A percentile compares a stretch with the other conserved stretches of the same genome.
These are phyloP conservation scores for Drosophila erecta DNA, from an alignment of 1,140 invertebrate species.

Conservation along the genomic window DNA sequence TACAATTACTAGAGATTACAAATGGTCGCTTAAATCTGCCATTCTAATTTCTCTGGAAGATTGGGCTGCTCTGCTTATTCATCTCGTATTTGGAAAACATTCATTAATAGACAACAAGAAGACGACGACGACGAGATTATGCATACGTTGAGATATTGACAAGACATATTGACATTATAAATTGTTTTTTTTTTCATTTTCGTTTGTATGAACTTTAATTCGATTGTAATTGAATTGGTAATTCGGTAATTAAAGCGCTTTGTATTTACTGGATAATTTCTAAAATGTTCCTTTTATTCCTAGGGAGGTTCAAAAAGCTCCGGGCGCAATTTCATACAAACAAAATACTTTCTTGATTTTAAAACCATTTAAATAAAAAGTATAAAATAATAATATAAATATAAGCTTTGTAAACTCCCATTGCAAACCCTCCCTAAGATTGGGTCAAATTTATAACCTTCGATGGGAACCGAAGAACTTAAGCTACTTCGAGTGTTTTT, in stretches of 20 bases:
- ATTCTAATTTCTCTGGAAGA: slow-evolving; percentile 20
- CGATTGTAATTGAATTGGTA: slow-evolving; percentile 50
- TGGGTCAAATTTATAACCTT: slow-evolving; percentile 27
- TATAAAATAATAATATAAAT: background rate
- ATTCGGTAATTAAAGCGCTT: slow-evolving; percentile 15
- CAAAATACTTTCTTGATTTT: background rate
- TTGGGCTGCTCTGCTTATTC: slow-evolving; percentile 28
- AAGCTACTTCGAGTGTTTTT: slow-evolving; percentile 21
- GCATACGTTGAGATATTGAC: slow-evolving; percentile 69
- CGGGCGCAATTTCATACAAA: background rate
- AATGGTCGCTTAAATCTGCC: slow-evolving; percentile 44
- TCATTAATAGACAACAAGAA: slow-evolving; percentile 64
- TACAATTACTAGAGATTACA: slow-evolving; percentile 79
- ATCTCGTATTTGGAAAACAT: slow-evolving; percentile 54
- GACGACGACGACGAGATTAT: slow-evolving; percentile 70
- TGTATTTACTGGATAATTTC: slow-evolving; percentile 23
- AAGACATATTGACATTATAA: slow-evolving; percentile 63
- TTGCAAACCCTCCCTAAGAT: slow-evolving; percentile 12
- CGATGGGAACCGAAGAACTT: slow-evolving; percentile 55
- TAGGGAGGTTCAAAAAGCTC: slow-evolving; percentile 1
- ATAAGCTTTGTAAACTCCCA: background rate
- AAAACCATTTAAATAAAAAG: background rate
- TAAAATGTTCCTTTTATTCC: slow-evolving; percentile 1
- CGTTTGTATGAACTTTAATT: slow-evolving; percentile 28
- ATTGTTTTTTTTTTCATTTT: slow-evolving; percentile 16